These are phyloP conservation scores for Cirrhinus mrigala DNA, from an alignment of 2,797 vertebrate species.

Conservation along the genomic window DNA sequence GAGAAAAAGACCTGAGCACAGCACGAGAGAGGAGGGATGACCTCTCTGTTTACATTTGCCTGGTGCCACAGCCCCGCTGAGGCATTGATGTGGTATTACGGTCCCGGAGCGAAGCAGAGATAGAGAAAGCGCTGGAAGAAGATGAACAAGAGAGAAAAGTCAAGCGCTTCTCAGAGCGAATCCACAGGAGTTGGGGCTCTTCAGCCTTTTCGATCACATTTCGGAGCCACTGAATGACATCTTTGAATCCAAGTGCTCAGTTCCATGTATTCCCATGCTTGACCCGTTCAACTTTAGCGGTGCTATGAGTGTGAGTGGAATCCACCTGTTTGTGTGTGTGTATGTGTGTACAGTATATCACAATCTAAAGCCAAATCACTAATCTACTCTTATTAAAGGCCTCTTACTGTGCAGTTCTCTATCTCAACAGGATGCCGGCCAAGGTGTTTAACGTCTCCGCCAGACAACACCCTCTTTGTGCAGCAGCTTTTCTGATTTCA, in stretches of 20 bases:
- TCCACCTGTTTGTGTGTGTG: constrained; percentile 21
- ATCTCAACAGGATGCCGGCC: constrained; percentile 42
- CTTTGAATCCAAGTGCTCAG: constrained; percentile 30
- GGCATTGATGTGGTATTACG: constrained; percentile 84
- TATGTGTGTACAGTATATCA: constrained; percentile 10
- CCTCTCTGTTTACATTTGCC: constrained; percentile 83
- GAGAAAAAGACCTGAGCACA: constrained; percentile 62
- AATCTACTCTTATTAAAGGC: constrained; percentile 64
- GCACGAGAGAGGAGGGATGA: constrained; percentile 70
- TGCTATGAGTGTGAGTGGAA: constrained; percentile 9
- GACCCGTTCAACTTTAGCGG: constrained; percentile 13
- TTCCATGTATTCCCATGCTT: constrained; percentile 44
- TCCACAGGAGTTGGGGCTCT: constrained; percentile 68
- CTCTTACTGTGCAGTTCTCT: constrained; percentile 42
- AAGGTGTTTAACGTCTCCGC: constrained; percentile 59
- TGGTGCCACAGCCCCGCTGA: constrained; percentile 85
- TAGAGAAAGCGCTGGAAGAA: constrained; percentile 58
- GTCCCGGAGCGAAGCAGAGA: constrained; percentile 53
- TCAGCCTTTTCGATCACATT: constrained; percentile 67
- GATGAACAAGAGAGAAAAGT: constrained; percentile 61
- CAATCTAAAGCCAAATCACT: constrained; percentile 54
- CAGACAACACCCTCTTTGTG: constrained; percentile 59
- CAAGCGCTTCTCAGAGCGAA: constrained; percentile 66
- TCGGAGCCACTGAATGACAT: constrained; percentile 14
- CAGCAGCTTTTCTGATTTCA: constrained; percentile 35